A percentile compares a stretch with the other conserved stretches of the same genome.
Conservation (phyloP, 2,888 invertebrate species). For the Lasioglossum calceatum region DNA sequence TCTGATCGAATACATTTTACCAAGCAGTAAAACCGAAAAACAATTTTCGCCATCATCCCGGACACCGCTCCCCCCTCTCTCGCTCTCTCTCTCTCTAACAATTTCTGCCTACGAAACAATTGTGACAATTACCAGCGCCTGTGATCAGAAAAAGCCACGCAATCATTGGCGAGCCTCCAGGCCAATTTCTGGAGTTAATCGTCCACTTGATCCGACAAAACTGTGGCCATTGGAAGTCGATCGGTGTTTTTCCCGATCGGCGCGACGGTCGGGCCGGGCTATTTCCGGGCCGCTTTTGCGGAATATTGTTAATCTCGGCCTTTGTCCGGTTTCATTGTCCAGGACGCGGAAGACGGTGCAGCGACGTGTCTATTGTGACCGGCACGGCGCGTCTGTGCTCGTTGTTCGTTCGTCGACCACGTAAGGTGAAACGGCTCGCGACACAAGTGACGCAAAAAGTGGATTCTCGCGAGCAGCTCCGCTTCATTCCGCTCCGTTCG, state of each 20-base stretch:
- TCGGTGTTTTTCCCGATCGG: conserved; percentile 20
- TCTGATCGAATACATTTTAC: neutral
- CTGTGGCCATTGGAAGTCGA: conserved; percentile 3
- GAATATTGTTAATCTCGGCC: conserved; percentile 68
- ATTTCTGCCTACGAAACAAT: neutral
- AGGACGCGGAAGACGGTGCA: conserved; percentile 50
- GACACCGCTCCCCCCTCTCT: neutral
- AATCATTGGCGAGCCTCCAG: neutral
- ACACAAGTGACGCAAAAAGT: conserved; percentile 42
- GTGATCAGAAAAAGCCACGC: neutral
- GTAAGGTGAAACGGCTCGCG: conserved; percentile 36
- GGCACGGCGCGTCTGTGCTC: conserved; percentile 28
- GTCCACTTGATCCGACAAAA: neutral
- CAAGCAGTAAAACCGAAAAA: neutral
- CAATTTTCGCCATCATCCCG: neutral
- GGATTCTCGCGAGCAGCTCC: neutral
- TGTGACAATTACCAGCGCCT: neutral
- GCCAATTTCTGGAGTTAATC: conserved; percentile 7
- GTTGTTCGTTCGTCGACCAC: conserved; percentile 36
- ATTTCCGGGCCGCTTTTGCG: conserved; percentile 35
- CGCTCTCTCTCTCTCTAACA: neutral
- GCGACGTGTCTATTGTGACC: conserved; percentile 66
- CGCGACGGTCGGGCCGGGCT: neutral
- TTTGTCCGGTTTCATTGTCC: conserved; percentile 66
- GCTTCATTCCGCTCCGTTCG: neutral